phyloP scores from a whole-genome alignment of 2,797 vertebrate genomes.

The Garrulus glandarius region DNA sequence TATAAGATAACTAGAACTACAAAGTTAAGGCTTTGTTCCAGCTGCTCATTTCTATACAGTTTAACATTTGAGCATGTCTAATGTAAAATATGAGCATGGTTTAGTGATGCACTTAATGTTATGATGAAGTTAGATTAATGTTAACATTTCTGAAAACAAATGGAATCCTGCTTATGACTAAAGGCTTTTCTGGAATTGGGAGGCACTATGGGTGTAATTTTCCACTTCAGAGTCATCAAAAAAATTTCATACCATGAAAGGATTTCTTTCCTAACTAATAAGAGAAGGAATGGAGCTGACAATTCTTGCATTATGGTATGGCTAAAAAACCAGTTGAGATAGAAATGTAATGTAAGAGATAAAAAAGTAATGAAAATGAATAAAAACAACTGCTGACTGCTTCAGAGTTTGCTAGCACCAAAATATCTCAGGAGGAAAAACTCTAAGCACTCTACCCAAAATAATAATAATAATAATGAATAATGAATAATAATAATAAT shows the following conservation, averaged over 20 bases:
- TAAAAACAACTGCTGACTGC: not conserved
- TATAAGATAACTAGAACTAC: not conserved
- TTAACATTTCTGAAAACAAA: slow-evolving; percentile 9
- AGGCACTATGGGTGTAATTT: not conserved
- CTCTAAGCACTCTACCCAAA: not conserved
- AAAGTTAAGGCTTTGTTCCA: not conserved
- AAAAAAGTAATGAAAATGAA: not conserved
- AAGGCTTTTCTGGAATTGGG: not conserved
- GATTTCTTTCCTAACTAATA: not conserved
- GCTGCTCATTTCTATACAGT: not conserved
- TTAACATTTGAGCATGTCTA: not conserved
- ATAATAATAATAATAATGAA: not conserved
- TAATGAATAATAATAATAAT: no score
- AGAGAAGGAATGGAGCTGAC: not conserved
- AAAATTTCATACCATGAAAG: not conserved
- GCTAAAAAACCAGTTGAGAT: not conserved
- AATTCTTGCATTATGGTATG: not conserved
- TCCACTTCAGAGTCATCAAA: not conserved
- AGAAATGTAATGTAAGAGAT: not conserved
- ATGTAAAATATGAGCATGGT: not conserved
- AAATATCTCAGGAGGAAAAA: not conserved
- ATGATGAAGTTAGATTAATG: not conserved
- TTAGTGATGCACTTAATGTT: not conserved
- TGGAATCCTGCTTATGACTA: not conserved
- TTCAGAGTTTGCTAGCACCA: not conserved